A percentile compares a stretch with the other conserved stretches of the same genome.
These are phyloP conservation scores for Artibeus jamaicensis DNA, from an alignment of 2,797 vertebrate species.

Conservation along the genomic window DNA sequence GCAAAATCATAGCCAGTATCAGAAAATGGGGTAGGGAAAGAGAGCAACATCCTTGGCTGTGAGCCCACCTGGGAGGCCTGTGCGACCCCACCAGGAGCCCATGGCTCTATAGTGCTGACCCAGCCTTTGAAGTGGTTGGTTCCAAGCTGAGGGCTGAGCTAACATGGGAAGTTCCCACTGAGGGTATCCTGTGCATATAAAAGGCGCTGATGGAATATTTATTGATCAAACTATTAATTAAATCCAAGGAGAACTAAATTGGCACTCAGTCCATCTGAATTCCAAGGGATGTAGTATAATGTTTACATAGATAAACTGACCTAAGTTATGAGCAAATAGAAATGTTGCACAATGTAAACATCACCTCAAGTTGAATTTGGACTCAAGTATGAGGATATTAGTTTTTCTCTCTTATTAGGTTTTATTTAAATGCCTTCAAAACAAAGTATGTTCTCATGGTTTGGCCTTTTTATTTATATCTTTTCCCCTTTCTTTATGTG, in stretches of 20 bases:
- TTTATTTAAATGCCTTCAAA: background rate
- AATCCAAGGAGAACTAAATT: background rate
- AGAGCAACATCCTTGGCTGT: background rate
- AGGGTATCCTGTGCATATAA: background rate
- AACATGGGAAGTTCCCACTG: background rate
- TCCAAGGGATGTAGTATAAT: background rate
- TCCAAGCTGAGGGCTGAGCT: background rate
- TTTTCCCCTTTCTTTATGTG: background rate
- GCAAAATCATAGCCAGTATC: conserved; percentile 30
- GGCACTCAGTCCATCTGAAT: background rate
- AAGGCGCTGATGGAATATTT: background rate
- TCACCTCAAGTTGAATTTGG: background rate
- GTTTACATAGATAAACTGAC: background rate
- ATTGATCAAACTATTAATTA: background rate
- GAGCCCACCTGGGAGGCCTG: background rate
- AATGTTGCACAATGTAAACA: background rate
- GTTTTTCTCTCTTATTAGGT: background rate
- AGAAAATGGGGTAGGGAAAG: conserved; percentile 31
- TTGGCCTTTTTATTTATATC: background rate
- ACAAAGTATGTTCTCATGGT: background rate
- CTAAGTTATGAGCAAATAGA: background rate
- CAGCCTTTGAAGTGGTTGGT: background rate
- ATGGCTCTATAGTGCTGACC: background rate
- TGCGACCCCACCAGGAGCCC: background rate
- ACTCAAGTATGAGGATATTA: background rate